phyloP scores from a whole-genome alignment of 1,140 invertebrate genomes.

The Solenopsis fugax region DNA sequence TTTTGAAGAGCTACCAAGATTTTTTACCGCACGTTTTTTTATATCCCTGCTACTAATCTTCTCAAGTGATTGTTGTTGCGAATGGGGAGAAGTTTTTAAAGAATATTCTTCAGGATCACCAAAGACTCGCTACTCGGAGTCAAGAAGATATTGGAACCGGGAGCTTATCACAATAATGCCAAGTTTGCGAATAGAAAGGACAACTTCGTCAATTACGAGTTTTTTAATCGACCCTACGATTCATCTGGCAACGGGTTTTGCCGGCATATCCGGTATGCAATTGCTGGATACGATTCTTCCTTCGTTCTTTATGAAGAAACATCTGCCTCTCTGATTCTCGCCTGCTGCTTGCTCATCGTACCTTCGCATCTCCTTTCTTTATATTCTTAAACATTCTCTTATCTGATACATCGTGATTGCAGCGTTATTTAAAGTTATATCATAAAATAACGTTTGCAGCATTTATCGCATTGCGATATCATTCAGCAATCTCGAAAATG shows the following conservation, averaged over 20 bases:
- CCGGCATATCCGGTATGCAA: conserved; percentile 67
- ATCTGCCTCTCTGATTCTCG: conserved; percentile 59
- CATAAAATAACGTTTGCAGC: conserved; percentile 5
- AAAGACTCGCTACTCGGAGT: background rate
- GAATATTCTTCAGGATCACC: background rate
- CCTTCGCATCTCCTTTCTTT: conserved; percentile 8
- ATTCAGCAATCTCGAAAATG: background rate
- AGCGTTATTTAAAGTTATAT: conserved; percentile 33
- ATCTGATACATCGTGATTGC: conserved; percentile 5
- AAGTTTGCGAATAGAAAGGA: conserved; percentile 47
- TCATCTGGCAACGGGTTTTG: conserved; percentile 74
- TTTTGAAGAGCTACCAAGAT: conserved; percentile 5
- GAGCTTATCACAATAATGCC: background rate
- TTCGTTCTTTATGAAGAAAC: conserved; percentile 51
- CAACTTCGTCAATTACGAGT: conserved; percentile 68
- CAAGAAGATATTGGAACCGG: background rate
- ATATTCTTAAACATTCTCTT: conserved; percentile 36
- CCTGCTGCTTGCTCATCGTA: conserved; percentile 63
- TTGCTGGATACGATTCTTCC: conserved; percentile 66
- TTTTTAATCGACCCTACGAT: conserved; percentile 75
- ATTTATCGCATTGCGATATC: background rate
- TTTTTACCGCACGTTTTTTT: background rate
- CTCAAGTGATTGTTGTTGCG: background rate
- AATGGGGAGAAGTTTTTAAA: background rate
- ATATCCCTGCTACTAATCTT: background rate